These are phyloP conservation scores for Coptotermes formosanus DNA, from an alignment of 1,140 invertebrate species.

Conservation along the genomic window DNA sequence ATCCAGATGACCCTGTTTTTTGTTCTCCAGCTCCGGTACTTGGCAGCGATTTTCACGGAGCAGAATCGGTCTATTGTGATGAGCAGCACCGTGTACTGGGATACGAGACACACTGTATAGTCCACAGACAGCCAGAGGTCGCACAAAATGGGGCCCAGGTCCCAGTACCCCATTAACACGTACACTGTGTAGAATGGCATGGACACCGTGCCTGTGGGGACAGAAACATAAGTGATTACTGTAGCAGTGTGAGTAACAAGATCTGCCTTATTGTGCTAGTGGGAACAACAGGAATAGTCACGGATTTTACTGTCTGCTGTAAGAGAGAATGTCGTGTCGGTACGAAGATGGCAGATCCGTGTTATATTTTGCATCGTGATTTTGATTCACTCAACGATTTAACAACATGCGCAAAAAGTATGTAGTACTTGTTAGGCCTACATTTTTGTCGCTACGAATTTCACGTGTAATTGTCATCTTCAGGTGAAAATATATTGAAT, in stretches of 20 bases:
- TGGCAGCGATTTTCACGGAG: constrained; percentile 97
- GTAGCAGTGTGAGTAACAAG: neutral
- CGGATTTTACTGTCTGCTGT: no score
- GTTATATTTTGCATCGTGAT: no score
- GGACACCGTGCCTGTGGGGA: constrained; percentile 75
- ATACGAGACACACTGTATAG: constrained; percentile 98
- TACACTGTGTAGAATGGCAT: constrained; percentile 98
- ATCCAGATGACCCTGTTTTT: constrained; percentile 89
- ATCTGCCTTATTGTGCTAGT: no score
- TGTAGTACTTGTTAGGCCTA: no score
- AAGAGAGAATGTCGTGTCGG: no score
- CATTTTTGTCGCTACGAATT: no score
- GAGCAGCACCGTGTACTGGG: constrained; percentile 97
- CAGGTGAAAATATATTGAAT: no score
- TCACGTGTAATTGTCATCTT: no score
- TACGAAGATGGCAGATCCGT: no score
- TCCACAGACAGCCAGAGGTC: constrained; percentile 99
- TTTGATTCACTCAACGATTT: no score
- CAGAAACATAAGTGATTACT: neutral
- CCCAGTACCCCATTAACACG: constrained; percentile 94
- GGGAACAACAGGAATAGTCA: no score
- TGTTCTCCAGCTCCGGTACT: constrained; percentile 96
- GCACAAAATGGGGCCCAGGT: constrained; percentile 92
- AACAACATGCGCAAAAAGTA: no score
- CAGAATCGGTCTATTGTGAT: constrained; percentile 99